Evolutionary conservation across 2,888 invertebrate genomes (phyloP).

Genomic region (Pyrrhosoma nymphula): DNA sequence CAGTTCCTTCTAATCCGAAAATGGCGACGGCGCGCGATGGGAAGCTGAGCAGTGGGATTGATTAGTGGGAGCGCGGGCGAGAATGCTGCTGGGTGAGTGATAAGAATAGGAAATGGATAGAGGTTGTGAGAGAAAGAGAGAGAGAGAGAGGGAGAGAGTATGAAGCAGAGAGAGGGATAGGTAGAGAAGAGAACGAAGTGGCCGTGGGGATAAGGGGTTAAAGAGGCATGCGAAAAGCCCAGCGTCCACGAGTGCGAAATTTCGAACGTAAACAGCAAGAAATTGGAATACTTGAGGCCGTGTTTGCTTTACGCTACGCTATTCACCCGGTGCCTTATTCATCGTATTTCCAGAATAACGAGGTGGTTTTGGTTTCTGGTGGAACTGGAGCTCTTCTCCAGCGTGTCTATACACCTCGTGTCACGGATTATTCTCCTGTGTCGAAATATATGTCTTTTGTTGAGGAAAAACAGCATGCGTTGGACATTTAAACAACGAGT

Average conservation of each 20-base stretch:
- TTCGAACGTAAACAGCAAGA: slow-evolving; percentile 1
- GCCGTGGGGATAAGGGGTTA: not conserved
- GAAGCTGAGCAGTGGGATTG: not conserved
- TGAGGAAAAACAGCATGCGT: too few species aligned
- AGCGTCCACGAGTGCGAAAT: not conserved
- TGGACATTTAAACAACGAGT: too few species aligned
- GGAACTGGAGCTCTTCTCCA: not conserved
- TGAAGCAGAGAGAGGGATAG: not conserved
- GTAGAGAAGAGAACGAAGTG: not conserved
- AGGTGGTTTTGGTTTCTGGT: not conserved
- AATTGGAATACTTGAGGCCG: not conserved
- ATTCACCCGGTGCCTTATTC: not conserved
- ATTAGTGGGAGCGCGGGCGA: not conserved
- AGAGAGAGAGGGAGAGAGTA: not conserved
- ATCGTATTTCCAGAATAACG: not conserved
- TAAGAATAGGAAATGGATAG: not conserved
- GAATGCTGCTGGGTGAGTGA: not conserved
- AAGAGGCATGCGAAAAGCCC: not conserved
- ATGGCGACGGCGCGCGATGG: not conserved
- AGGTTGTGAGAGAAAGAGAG: not conserved
- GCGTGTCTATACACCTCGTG: not conserved
- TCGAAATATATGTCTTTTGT: not conserved
- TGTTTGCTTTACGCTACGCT: not conserved
- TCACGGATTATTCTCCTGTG: not conserved
- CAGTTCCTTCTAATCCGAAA: not conserved